phyloP scores from a whole-genome alignment of 2,113 vertebrate genomes.

The Cyprinodon variegatus region DNA sequence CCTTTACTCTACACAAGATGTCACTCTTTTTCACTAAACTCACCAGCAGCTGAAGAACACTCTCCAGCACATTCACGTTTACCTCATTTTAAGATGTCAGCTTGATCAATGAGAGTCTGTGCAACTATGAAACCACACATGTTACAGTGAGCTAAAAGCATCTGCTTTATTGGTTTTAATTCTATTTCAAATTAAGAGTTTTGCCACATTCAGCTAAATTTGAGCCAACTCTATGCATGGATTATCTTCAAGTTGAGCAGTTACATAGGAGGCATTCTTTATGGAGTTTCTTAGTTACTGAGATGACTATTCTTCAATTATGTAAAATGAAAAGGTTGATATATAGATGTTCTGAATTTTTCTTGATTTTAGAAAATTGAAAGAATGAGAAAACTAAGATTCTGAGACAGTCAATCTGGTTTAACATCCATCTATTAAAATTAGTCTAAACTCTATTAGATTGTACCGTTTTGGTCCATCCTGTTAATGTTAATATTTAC shows the following conservation, averaged over 20 bases:
- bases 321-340: neutral
- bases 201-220: neutral
- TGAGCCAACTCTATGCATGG: neutral
- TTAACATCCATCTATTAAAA: neutral
- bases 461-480: neutral
- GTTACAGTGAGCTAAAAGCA: neutral
- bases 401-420: neutral
- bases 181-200: neutral
- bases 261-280: neutral
- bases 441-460: too few species aligned
- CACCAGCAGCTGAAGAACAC: neutral
- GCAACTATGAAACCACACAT: neutral
- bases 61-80: neutral
- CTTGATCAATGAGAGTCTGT: neutral
- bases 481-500: too few species aligned
- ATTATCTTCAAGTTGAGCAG: too few species aligned
- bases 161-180: neutral
- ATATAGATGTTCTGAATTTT: neutral
- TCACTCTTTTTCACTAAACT: constrained; percentile 59
- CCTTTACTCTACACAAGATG: constrained; percentile 67
- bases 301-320: neutral
- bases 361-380: neutral
- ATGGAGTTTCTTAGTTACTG: neutral
- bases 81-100: neutral
- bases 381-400: neutral